These are phyloP conservation scores for Thalassophryne amazonica DNA, from an alignment of 2,797 vertebrate genomes.

Conservation along the genomic window DNA sequence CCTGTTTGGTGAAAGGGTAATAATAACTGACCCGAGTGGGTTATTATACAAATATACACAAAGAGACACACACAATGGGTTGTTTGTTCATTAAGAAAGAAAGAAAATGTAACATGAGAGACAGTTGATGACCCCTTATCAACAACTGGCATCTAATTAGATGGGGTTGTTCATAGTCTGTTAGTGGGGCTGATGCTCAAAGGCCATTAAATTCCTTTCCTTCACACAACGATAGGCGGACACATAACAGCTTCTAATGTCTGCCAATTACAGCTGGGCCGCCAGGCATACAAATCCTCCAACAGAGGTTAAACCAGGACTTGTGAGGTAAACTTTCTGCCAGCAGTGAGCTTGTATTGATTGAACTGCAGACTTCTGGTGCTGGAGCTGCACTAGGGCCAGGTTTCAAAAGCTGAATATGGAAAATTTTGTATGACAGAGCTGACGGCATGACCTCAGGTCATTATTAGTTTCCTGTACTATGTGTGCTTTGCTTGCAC, in stretches of 20 bases:
- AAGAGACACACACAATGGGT: conserved; percentile 1
- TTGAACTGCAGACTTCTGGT: not conserved
- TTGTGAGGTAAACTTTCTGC: conserved; percentile 2
- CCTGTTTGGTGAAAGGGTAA: not conserved
- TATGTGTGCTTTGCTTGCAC: not conserved
- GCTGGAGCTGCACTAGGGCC: not conserved
- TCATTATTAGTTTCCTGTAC: not conserved
- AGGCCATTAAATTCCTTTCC: not conserved
- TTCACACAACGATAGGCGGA: not conserved
- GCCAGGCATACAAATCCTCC: not conserved
- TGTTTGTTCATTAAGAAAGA: conserved; percentile 3
- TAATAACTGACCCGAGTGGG: conserved; percentile 5
- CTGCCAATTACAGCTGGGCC: not conserved
- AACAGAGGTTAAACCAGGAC: conserved; percentile 5
- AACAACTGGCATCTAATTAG: conserved; percentile 11
- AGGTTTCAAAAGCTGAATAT: not conserved
- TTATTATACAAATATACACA: not conserved
- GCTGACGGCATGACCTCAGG: not conserved
- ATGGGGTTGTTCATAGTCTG: not conserved
- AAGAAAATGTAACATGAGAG: not conserved
- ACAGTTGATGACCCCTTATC: not conserved
- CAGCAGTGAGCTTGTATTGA: conserved; percentile 4
- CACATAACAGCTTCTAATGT: not conserved
- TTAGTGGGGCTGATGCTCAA: not conserved
- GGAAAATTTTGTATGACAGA: not conserved